Percentiles rank a stretch among this genome's conserved stretches.
Evolutionary conservation across 2,888 invertebrate genomes (phyloP).

Genomic region (Harpalus rufipes): DNA sequence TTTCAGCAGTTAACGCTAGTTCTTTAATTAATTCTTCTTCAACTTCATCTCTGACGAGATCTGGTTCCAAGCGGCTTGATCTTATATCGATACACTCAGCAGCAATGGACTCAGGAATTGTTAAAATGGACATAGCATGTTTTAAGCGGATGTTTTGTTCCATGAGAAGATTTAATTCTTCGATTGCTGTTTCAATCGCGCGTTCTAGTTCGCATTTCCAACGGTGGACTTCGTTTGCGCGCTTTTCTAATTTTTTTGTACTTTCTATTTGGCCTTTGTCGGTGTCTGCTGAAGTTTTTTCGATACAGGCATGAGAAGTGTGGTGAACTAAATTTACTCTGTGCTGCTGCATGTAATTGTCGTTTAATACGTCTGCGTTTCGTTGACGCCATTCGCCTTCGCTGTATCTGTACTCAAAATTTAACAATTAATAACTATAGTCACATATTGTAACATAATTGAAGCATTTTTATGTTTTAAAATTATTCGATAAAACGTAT

Average conservation of each 20-base stretch:
- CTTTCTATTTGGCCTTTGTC: constrained; percentile 85
- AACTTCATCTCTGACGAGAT: constrained; percentile 86
- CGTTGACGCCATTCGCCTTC: constrained; percentile 86
- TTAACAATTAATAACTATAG: not conserved
- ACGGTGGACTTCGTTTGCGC: constrained; percentile 84
- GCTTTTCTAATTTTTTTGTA: constrained; percentile 82
- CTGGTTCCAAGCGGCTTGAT: constrained; percentile 84
- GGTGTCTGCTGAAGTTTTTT: constrained; percentile 82
- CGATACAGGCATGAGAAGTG: constrained; percentile 82
- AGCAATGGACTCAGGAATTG: constrained; percentile 86
- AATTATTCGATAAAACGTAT: too few relatives aligned
- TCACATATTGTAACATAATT: not conserved
- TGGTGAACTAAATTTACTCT: constrained; percentile 69
- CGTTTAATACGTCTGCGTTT: constrained; percentile 79
- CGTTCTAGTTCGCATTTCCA: constrained; percentile 88
- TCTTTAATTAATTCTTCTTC: constrained; percentile 89
- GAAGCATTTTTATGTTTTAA: too few relatives aligned
- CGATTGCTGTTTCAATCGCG: constrained; percentile 83
- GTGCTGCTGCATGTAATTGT: constrained; percentile 74
- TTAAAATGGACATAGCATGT: constrained; percentile 83
- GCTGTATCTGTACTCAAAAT: constrained; percentile 77
- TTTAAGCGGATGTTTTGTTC: constrained; percentile 84
- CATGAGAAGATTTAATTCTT: constrained; percentile 85
- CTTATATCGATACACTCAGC: constrained; percentile 87
- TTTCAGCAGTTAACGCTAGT: constrained; percentile 84